Percentiles rank a stretch among this genome's conserved stretches.
These are phyloP conservation scores for Diorhabda sublineata DNA, from an alignment of 1,140 invertebrate species.

Conservation along the genomic window DNA sequence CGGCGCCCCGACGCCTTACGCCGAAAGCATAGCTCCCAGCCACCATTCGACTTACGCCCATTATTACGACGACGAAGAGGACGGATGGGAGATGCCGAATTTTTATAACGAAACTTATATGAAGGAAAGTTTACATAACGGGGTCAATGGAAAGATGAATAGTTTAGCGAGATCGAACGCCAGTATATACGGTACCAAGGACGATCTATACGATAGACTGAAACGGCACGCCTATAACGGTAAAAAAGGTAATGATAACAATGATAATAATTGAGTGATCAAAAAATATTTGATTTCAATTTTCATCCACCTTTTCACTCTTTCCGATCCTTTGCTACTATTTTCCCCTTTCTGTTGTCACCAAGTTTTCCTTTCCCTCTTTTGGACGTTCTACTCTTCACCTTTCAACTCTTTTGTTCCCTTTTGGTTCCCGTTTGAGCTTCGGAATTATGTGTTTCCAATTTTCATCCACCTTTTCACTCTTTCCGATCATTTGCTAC, in stretches of 20 bases:
- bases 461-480: too few species aligned
- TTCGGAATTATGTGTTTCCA: too few species aligned
- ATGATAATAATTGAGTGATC: conserved; percentile 11
- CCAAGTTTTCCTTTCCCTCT: too few species aligned
- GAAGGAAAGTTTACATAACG: conserved; percentile 85
- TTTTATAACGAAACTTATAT: conserved; percentile 96
- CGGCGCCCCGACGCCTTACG: conserved; percentile 85
- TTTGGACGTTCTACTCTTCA: too few species aligned
- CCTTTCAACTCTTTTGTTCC: too few species aligned
- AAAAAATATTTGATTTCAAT: conserved; percentile 2
- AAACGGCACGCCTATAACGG: conserved; percentile 93
- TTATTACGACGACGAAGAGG: conserved; percentile 92
- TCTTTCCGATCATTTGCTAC: too few species aligned
- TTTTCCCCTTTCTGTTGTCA: too few species aligned
- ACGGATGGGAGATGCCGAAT: conserved; percentile 96
- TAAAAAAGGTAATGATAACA: conserved; percentile 76
- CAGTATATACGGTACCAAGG: conserved; percentile 92
- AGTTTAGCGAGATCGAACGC: conserved; percentile 86
- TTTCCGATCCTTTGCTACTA: too few species aligned
- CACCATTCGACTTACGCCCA: conserved; percentile 94
- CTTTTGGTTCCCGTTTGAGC: too few species aligned
- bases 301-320: too few species aligned
- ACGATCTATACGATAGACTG: conserved; percentile 92
- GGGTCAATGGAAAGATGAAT: conserved; percentile 76
- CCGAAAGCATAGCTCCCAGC: conserved; percentile 89